Evolutionary conservation across 2,113 vertebrate genomes (phyloP).

Genomic region (Lichenostomus cassidix): DNA sequence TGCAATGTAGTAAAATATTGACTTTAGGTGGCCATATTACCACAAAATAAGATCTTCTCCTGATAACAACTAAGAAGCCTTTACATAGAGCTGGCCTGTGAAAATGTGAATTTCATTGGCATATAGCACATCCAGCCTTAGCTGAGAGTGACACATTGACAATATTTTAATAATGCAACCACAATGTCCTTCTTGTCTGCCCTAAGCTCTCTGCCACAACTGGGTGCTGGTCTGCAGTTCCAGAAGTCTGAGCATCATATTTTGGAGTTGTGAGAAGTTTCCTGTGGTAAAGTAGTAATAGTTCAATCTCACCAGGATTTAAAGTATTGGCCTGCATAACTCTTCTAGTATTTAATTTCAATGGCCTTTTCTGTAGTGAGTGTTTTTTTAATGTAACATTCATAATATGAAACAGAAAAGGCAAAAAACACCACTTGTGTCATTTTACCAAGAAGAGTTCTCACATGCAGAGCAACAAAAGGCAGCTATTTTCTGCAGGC

Average conservation of each 20-base stretch:
- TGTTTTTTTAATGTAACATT: not conserved
- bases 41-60: conserved; percentile 23
- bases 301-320: not conserved
- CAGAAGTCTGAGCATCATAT: not conserved
- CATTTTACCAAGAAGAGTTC: not conserved
- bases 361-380: not conserved
- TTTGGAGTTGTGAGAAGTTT: not conserved
- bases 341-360: not conserved
- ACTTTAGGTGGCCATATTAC: conserved; percentile 29
- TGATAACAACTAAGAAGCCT: not conserved
- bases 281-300: not conserved
- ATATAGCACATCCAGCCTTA: not conserved
- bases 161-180: not conserved
- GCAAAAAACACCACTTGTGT: rapidly evolving
- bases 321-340: not conserved
- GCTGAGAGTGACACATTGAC: not conserved
- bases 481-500: not conserved
- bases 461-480: not conserved
- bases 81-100: not conserved
- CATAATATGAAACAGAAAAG: not conserved
- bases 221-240: not conserved
- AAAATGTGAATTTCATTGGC: not conserved
- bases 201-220: not conserved
- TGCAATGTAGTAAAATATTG: conserved; percentile 31
- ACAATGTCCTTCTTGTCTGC: not conserved